These are phyloP conservation scores for Monomorium pharaonis DNA, from an alignment of 1,140 invertebrate genomes.

Conservation along the genomic window DNA sequence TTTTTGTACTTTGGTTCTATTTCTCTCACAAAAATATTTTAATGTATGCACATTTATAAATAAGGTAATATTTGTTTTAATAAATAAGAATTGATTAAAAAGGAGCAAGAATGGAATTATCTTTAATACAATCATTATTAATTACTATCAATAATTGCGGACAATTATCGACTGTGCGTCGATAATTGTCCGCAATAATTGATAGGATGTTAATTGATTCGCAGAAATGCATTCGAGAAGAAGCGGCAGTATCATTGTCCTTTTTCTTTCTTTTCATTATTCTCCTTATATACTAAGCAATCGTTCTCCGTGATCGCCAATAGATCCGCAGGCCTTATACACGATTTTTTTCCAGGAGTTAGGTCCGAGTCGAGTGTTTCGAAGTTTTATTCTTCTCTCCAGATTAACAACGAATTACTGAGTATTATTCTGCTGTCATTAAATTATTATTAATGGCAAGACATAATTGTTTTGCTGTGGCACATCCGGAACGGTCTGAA, in stretches of 20 bases:
- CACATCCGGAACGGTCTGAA: constrained; percentile 16
- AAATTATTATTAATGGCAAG: constrained; percentile 43
- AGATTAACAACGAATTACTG: constrained; percentile 14
- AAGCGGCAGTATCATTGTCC: not conserved
- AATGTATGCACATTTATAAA: no score
- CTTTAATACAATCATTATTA: not conserved
- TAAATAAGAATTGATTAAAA: constrained; percentile 1
- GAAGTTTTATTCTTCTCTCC: constrained; percentile 4
- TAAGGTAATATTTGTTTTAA: no score
- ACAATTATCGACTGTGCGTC: not conserved
- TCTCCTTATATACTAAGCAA: constrained; percentile 19
- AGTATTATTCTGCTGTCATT: constrained; percentile 40
- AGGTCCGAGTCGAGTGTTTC: not conserved
- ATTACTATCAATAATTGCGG: constrained; percentile 8
- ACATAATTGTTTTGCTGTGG: constrained; percentile 4
- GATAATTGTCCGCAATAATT: no score
- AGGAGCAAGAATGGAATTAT: not conserved
- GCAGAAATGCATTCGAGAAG: not conserved
- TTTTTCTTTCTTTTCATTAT: constrained; percentile 16
- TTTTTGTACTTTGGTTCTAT: not conserved
- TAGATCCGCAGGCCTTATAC: not conserved
- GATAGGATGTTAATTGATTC: constrained; percentile 15
- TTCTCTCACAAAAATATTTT: not conserved
- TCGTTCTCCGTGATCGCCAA: constrained; percentile 20
- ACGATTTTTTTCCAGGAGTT: constrained; percentile 13